Percentiles rank a stretch among this genome's conserved stretches.
These are phyloP conservation scores for Panzeria rudis DNA, from an alignment of 2,888 invertebrate genomes.

Conservation along the genomic window DNA sequence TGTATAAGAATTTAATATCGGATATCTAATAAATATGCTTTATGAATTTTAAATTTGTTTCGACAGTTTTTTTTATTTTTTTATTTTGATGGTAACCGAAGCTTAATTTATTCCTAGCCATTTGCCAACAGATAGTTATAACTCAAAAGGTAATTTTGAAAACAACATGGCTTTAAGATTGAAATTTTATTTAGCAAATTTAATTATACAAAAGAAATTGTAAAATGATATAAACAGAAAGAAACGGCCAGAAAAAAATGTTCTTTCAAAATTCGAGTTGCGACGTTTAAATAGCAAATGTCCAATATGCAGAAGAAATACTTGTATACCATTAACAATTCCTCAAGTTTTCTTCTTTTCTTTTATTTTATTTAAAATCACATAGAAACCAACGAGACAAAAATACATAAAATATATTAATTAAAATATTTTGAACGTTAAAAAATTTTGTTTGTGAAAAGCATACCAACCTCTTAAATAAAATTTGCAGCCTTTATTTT, in stretches of 20 bases:
- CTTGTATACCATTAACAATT: background rate
- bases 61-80: background rate
- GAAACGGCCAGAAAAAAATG: background rate
- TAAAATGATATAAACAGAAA: too few species aligned
- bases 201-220: background rate
- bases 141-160: background rate
- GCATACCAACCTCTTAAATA: background rate
- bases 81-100: background rate
- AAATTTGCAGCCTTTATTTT: background rate
- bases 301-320: background rate
- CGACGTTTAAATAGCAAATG: background rate
- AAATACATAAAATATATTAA: background rate
- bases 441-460: background rate
- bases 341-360: background rate
- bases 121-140: background rate
- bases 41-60: conserved; percentile 52
- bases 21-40: conserved; percentile 56
- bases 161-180: background rate
- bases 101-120: background rate
- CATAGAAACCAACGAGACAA: background rate
- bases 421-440: background rate
- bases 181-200: background rate
- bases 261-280: background rate
- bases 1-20: conserved; percentile 26
- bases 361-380: background rate